Base-by-base conservation (phyloP, 2,888 invertebrate genomes). In the Polyploca ridens region DNA sequence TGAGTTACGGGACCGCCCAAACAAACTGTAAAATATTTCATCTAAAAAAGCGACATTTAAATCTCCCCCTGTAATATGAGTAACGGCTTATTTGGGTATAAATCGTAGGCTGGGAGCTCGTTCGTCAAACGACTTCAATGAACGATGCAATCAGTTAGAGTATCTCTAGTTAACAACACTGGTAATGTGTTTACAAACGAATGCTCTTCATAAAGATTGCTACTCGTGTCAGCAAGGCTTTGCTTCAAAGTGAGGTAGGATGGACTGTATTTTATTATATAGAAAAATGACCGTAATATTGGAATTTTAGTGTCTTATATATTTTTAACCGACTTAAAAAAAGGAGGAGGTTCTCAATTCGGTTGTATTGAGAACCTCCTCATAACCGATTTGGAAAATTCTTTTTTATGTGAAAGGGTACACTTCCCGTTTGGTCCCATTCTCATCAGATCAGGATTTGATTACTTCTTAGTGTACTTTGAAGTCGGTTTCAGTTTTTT, bases 131-230 rank as follows among this genome's bases (percentile, higher is more conserved):
- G 86, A 80, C 75, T 83, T 79, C 90, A 87, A 89, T 89, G 85
- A 89, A 84, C 81, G 83, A 83, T 73, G 87, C 86, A 92, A 93
- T 93, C 88, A 90, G 84, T 87, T 91, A 91, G 90, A 92, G 91
- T 91, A 89, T 83, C 78, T 77, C 75, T 80, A 75, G 77, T 83
- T 84, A 83, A 85, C 82, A 78, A 75, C 79, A 70, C 78, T 69
- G 75, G 80, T 73, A 84, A 75, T 73, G 72, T 77, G 78, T 81
- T 83, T 78, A 78, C 82, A 78, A 79, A 81, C 74, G 76, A 72
- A 77, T 73, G 16, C 27, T 61, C 63, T 63, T 64, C 66, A 65
- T 66, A 67, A 64, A 67, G 64, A 67, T 69, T 64, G 68, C 60
- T 65, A 58, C 41, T 65, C 63, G 67, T 64, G 63, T 69, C 68